Percentiles rank a stretch among this genome's conserved stretches.
Conservation (phyloP, 2,888 invertebrate species). For the Mythimna loreyi region DNA sequence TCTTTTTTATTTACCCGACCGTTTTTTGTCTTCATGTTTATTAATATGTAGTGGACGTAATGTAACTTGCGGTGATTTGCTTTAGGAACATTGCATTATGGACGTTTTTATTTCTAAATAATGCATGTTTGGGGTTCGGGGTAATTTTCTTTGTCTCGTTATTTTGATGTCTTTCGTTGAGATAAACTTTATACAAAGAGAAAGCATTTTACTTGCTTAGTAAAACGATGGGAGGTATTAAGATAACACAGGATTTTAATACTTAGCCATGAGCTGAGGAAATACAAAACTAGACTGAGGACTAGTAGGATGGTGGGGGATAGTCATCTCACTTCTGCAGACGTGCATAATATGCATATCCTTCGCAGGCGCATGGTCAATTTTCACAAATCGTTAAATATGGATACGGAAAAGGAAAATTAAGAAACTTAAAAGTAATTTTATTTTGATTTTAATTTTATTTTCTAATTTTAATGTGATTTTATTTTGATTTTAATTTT, state of each 20-base stretch:
- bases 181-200: not conserved
- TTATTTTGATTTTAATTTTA: too few relatives aligned
- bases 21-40: conserved; percentile 57
- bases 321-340: not conserved
- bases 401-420: not conserved
- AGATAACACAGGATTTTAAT: not conserved
- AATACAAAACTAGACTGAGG: not conserved
- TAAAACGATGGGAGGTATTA: not conserved
- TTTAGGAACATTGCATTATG: conserved; percentile 22
- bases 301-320: not conserved
- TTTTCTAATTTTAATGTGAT: too few relatives aligned
- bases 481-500: too few relatives aligned
- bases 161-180: not conserved
- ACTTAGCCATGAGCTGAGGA: not conserved
- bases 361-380: not conserved
- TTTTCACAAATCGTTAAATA: conserved; percentile 25
- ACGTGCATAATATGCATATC: not conserved
- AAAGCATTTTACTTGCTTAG: not conserved
- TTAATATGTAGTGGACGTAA: conserved; percentile 55
- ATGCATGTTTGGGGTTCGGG: conserved; percentile 8
- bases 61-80: conserved; percentile 45
- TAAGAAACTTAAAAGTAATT: not conserved
- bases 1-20: conserved; percentile 63
- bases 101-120: conserved; percentile 27
- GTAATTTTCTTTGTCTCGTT: conserved; percentile 22